Percentiles rank a stretch among this genome's conserved stretches.
Evolutionary conservation across 1,140 invertebrate genomes (phyloP).

Genomic region (Galleria mellonella): DNA sequence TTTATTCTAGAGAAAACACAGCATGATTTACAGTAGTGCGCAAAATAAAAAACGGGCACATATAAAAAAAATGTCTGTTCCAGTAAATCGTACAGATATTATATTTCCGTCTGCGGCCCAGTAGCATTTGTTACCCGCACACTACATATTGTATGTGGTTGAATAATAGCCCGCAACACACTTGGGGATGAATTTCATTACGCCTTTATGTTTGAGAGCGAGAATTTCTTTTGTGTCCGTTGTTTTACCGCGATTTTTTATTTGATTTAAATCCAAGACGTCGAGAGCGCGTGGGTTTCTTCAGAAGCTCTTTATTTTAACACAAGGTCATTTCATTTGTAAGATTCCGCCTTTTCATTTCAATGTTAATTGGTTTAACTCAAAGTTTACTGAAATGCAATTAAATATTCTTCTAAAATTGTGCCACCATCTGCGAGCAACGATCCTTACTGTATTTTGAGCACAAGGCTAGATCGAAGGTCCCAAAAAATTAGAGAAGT

Average conservation of each 20-base stretch:
- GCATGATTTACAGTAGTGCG: not conserved
- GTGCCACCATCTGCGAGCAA: too few relatives aligned
- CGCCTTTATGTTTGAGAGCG: constrained; percentile 52
- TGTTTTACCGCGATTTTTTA: constrained; percentile 30
- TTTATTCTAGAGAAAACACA: too few relatives aligned
- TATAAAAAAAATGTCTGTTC: constrained; percentile 1
- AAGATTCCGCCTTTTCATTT: too few relatives aligned
- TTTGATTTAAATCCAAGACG: constrained; percentile 10
- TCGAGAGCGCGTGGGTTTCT: not conserved
- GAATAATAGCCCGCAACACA: constrained; percentile 65
- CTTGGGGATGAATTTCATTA: constrained; percentile 69
- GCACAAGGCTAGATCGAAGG: too few relatives aligned
- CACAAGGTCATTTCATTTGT: too few relatives aligned
- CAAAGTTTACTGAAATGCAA: too few relatives aligned
- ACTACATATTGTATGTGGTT: constrained; percentile 65
- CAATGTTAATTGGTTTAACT: too few relatives aligned
- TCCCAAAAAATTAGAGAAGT: too few relatives aligned
- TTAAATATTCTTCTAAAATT: too few relatives aligned
- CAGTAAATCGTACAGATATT: constrained; percentile 3
- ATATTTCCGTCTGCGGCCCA: constrained; percentile 15
- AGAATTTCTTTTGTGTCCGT: constrained; percentile 38
- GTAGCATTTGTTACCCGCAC: constrained; percentile 56
- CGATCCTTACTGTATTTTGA: too few relatives aligned
- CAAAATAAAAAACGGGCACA: not conserved
- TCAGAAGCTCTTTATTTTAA: not conserved